phyloP scores from a whole-genome alignment of 2,888 invertebrate genomes.

The Platycheirus albimanus region DNA sequence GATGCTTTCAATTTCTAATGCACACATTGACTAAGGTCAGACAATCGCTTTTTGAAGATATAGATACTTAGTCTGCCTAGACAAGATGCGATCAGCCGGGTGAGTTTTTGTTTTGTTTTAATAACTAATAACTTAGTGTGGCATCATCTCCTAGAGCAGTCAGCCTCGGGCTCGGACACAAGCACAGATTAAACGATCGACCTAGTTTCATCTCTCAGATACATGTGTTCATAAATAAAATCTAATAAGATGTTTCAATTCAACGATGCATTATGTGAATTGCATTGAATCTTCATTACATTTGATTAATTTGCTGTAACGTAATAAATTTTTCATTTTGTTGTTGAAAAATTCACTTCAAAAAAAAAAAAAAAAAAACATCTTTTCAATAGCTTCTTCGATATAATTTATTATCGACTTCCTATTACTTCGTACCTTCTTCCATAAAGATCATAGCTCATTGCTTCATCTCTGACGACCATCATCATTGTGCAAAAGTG shows the following conservation, averaged over 20 bases:
- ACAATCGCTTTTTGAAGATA: slow-evolving; percentile 68
- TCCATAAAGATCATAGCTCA: neutral
- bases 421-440: slow-evolving; percentile 27
- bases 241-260: slow-evolving; percentile 53
- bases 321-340: neutral
- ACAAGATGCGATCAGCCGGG: slow-evolving; percentile 5
- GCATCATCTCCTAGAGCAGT: slow-evolving; percentile 56
- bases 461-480: neutral
- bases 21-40: slow-evolving; percentile 51
- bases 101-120: slow-evolving; percentile 16
- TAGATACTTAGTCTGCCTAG: slow-evolving; percentile 20
- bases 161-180: slow-evolving; percentile 65
- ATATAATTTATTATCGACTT: slow-evolving; percentile 45
- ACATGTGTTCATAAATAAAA: slow-evolving; percentile 3
- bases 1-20: slow-evolving; percentile 51
- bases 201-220: slow-evolving; percentile 35
- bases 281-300: slow-evolving; percentile 16
- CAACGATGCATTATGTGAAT: slow-evolving; percentile 35
- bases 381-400: slow-evolving; percentile 23
- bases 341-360: slow-evolving; percentile 3
- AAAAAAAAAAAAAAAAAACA: neutral
- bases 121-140: slow-evolving; percentile 55
- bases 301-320: slow-evolving; percentile 15
- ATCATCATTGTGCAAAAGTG: slow-evolving; percentile 59
- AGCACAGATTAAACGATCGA: slow-evolving; percentile 57